Conservation (phyloP, 2,113 vertebrate genomes). For the Dunckerocampus dactyliophorus region DNA sequence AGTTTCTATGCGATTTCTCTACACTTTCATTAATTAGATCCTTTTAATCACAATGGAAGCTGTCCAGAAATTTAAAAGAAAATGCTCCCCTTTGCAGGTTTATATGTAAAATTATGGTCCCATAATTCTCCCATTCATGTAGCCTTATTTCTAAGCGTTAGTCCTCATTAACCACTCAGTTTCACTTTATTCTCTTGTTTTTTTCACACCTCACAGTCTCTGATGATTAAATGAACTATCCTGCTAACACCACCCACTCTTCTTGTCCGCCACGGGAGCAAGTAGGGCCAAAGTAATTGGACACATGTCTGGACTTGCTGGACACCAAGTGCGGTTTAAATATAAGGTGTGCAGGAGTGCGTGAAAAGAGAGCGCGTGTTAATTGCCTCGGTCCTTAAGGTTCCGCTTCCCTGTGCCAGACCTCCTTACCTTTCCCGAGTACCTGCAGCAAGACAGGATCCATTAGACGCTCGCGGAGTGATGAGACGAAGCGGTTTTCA, state of each 20-base stretch:
- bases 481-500: slow-evolving; percentile 63
- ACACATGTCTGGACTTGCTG: slow-evolving; percentile 27
- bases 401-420: slow-evolving; percentile 16
- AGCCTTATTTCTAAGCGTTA: slow-evolving; percentile 24
- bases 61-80: too few species aligned
- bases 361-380: slow-evolving; percentile 1
- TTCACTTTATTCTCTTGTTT: slow-evolving; percentile 28
- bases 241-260: slow-evolving; percentile 37
- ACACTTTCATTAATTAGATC: too few species aligned
- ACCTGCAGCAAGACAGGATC: slow-evolving; percentile 58
- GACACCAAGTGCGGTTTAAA: slow-evolving; percentile 27
- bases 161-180: slow-evolving; percentile 34
- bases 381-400: background rate
- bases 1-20: too few species aligned
- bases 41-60: too few species aligned
- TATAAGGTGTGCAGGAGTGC: slow-evolving; percentile 7
- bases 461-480: slow-evolving; percentile 61
- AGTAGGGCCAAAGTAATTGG: slow-evolving; percentile 49
- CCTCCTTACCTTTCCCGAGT: slow-evolving; percentile 28
- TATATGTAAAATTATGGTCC: slow-evolving; percentile 28
- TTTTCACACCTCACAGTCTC: slow-evolving; percentile 40
- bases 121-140: background rate
- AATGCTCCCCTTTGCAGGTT: slow-evolving; percentile 19
- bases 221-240: slow-evolving; percentile 55
- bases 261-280: slow-evolving; percentile 34